Evolutionary conservation across 2,888 invertebrate species (phyloP).

Genomic region (Craniophora ligustri): DNA sequence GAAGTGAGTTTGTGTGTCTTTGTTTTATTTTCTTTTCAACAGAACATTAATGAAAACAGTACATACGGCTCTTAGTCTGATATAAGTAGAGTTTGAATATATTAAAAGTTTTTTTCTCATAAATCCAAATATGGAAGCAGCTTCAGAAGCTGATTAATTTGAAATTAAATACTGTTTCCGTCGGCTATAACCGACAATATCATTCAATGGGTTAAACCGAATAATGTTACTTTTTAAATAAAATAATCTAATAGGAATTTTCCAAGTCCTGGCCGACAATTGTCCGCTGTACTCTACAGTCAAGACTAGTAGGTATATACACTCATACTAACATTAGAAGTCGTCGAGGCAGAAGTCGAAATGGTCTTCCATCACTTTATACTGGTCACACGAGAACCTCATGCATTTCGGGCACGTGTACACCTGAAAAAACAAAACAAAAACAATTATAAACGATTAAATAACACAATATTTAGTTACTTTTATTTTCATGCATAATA

Average conservation of each 20-base stretch:
- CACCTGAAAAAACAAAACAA: constrained; percentile 63
- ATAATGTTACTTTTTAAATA: too few relatives aligned
- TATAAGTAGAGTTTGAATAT: too few relatives aligned
- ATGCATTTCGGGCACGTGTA: constrained; percentile 82
- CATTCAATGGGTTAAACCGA: too few relatives aligned
- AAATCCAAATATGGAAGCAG: too few relatives aligned
- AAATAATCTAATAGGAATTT: background rate
- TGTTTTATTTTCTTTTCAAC: too few relatives aligned
- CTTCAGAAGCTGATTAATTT: too few relatives aligned
- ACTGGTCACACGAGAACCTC: constrained; percentile 74
- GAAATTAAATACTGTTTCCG: background rate
- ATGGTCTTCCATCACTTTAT: constrained; percentile 78
- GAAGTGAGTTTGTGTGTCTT: constrained; percentile 13
- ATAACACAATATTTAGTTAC: background rate
- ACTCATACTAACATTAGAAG: constrained; percentile 60
- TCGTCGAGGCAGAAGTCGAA: constrained; percentile 82
- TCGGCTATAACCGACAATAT: background rate
- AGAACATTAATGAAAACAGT: too few relatives aligned
- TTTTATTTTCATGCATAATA: background rate
- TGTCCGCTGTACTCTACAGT: constrained; percentile 20
- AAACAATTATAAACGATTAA: background rate
- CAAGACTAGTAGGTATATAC: constrained; percentile 23
- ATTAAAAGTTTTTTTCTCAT: too few relatives aligned
- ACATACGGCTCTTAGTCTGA: too few relatives aligned
- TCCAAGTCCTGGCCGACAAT: constrained; percentile 8